phyloP scores from a whole-genome alignment of 2,888 invertebrate genomes.

The Netelia virgata region DNA sequence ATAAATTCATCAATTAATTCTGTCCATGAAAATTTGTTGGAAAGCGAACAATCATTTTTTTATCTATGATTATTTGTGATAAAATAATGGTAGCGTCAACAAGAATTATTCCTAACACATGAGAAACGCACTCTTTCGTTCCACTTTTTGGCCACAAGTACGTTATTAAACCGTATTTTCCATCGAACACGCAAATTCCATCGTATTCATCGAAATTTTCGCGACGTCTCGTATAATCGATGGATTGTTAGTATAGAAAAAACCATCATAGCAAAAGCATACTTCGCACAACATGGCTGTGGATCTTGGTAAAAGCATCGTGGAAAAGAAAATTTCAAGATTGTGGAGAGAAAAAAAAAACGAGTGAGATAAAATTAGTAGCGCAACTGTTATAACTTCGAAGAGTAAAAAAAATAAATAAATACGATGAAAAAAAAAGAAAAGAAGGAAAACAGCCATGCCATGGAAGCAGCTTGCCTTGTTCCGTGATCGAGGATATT shows the following conservation, averaged over 20 bases:
- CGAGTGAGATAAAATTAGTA: constrained; percentile 76
- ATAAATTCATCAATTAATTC: constrained; percentile 32
- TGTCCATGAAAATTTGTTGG: not conserved
- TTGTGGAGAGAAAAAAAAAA: constrained; percentile 30
- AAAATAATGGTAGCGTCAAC: not conserved
- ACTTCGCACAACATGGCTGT: constrained; percentile 85
- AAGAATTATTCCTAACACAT: not conserved
- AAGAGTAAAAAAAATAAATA: constrained; percentile 68
- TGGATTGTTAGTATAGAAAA: constrained; percentile 73
- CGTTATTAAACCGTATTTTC: constrained; percentile 41
- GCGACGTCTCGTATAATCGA: constrained; percentile 2
- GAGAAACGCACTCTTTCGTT: constrained; percentile 25
- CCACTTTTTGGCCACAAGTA: constrained; percentile 17
- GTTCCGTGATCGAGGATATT: constrained; percentile 77
- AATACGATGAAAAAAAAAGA: constrained; percentile 57
- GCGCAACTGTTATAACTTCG: constrained; percentile 68
- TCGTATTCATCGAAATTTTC: constrained; percentile 30
- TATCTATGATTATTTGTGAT: not conserved
- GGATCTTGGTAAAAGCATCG: constrained; percentile 71
- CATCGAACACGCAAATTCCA: constrained; percentile 43
- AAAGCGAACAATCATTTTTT: not conserved
- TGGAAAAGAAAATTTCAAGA: constrained; percentile 46
- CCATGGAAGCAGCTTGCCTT: constrained; percentile 85
- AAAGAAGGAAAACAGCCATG: constrained; percentile 83
- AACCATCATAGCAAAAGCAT: constrained; percentile 82